Conservation (phyloP, 2,113 vertebrate genomes). For the Ameiurus melas region DNA sequence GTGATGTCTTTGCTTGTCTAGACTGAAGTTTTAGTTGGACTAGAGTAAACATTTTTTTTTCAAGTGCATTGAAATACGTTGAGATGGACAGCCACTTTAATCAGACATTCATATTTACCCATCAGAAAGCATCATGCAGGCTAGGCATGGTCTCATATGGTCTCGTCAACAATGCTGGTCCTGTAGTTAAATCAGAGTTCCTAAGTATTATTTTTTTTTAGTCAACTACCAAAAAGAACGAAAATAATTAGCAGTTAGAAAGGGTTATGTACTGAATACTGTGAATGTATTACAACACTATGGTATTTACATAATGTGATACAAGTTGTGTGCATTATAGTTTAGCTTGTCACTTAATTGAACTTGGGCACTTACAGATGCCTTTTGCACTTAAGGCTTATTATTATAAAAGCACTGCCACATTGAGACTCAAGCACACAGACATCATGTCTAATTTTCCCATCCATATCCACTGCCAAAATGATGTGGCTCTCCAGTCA, state of each 20-base stretch:
- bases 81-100: not conserved
- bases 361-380: not conserved
- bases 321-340: not conserved
- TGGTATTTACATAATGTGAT: slow-evolving; percentile 12
- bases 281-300: not conserved
- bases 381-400: slow-evolving; percentile 62
- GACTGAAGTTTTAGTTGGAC: not conserved
- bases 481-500: slow-evolving; percentile 65
- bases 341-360: not conserved
- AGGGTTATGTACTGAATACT: not conserved
- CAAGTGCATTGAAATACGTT: not conserved
- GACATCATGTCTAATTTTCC: slow-evolving; percentile 58
- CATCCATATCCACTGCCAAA: slow-evolving; percentile 52
- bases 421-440: slow-evolving; percentile 59
- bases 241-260: not conserved
- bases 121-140: not conserved
- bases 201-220: not conserved
- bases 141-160: not conserved
- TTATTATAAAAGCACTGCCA: slow-evolving; percentile 65
- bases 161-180: not conserved
- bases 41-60: not conserved
- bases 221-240: not conserved
- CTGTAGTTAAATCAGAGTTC: not conserved
- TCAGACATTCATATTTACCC: not conserved
- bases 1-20: not conserved